Conservation (phyloP, 2,113 vertebrate genomes). For the Piprites chloris region DNA sequence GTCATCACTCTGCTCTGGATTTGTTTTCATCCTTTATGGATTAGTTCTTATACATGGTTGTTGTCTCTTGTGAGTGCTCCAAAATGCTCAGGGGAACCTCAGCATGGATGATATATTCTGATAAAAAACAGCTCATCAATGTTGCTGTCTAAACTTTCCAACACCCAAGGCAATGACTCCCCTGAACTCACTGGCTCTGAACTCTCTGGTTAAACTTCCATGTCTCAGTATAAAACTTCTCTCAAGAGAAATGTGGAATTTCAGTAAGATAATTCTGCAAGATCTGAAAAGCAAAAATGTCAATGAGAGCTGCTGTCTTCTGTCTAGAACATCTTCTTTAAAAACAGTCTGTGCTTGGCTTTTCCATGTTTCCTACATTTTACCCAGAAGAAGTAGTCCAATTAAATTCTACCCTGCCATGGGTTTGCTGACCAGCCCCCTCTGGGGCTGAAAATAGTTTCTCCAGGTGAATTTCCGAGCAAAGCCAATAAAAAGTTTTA, state of each 20-base stretch:
- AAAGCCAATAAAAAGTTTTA: no score
- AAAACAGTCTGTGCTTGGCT: not conserved
- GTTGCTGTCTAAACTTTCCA: not conserved
- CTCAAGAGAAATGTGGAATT: not conserved
- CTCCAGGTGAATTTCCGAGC: no score
- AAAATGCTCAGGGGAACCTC: not conserved
- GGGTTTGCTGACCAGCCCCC: no score
- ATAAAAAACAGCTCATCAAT: not conserved
- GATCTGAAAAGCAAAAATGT: not conserved
- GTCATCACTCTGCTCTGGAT: not conserved
- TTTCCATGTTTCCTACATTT: not conserved
- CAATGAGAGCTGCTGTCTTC: not conserved
- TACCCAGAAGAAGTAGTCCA: not conserved
- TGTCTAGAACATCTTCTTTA: not conserved
- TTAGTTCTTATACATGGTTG: not conserved
- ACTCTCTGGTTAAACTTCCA: not conserved
- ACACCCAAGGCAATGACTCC: not conserved
- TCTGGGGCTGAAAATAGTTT: no score
- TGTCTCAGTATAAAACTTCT: not conserved
- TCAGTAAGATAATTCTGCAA: not conserved
- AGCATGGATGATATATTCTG: not conserved
- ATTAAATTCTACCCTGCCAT: not conserved
- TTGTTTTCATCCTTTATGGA: not conserved
- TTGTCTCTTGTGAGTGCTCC: not conserved
- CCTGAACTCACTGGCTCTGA: not conserved